Evolutionary conservation across 2,113 vertebrate species (phyloP).

Genomic region (Raja brachyura): DNA sequence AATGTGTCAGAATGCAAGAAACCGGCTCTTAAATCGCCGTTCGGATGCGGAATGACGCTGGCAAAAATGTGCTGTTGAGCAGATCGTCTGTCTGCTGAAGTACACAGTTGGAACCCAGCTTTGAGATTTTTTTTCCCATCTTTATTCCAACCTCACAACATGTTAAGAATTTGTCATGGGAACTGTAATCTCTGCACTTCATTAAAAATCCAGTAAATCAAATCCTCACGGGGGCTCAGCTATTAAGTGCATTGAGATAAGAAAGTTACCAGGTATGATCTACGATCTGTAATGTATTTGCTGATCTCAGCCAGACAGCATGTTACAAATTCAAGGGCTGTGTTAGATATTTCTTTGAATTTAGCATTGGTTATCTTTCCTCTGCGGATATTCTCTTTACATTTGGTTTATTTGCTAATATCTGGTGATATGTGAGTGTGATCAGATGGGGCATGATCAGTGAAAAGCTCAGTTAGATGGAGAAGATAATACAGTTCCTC

Average conservation of each 20-base stretch:
- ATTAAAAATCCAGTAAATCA: conserved; percentile 20
- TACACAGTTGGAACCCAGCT: background rate
- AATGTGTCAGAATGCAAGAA: no score
- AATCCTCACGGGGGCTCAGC: background rate
- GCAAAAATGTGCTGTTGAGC: background rate
- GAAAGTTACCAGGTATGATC: background rate
- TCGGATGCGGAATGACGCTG: background rate
- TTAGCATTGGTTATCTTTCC: background rate
- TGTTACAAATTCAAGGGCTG: background rate
- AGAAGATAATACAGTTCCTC: background rate
- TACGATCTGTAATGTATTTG: background rate
- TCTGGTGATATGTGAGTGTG: background rate
- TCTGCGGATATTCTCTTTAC: background rate
- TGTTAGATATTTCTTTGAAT: background rate
- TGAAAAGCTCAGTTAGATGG: background rate
- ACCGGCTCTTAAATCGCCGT: background rate
- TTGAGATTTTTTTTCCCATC: background rate
- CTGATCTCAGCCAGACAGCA: background rate
- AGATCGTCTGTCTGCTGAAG: conserved; percentile 3
- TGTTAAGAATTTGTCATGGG: background rate
- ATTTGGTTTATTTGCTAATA: background rate
- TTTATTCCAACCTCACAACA: background rate
- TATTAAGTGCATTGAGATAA: background rate
- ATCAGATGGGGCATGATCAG: background rate
- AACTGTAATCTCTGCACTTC: background rate